Conservation (phyloP, 2,888 invertebrate genomes). For the Cyaniris semiargus region DNA sequence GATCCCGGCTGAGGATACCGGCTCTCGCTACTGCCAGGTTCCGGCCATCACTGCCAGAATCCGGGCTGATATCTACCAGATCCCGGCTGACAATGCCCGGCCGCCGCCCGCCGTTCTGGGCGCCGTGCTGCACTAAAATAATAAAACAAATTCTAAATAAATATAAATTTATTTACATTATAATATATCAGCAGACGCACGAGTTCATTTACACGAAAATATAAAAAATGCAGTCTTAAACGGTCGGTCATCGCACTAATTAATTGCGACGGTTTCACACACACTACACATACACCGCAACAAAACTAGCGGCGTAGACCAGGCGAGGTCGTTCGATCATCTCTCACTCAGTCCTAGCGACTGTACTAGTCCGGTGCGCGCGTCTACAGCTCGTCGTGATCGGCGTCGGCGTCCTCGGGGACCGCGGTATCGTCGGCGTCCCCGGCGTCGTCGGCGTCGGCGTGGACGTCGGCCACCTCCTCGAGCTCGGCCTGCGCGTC, state of each 20-base stretch:
- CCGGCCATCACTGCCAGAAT: too few species aligned
- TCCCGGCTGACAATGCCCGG: too few species aligned
- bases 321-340: neutral
- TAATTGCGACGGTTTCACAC: neutral
- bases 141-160: slow-evolving; percentile 25
- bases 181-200: neutral
- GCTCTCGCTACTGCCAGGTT: too few species aligned
- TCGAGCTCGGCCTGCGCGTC: slow-evolving; percentile 48
- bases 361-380: neutral
- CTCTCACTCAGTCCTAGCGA: neutral
- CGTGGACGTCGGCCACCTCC: slow-evolving; percentile 41
- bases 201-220: slow-evolving; percentile 28
- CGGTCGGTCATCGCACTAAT: slow-evolving; percentile 4
- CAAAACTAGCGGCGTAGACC: neutral
- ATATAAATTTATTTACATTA: slow-evolving; percentile 32
- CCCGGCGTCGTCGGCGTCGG: slow-evolving; percentile 39
- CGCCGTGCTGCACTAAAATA: too few species aligned
- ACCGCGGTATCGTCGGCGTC: slow-evolving; percentile 39
- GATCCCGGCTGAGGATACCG: too few species aligned
- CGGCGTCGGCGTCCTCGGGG: slow-evolving; percentile 46
- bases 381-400: slow-evolving; percentile 62
- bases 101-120: too few species aligned
- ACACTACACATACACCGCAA: neutral
- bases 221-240: slow-evolving; percentile 33
- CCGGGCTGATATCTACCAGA: too few species aligned